Base-by-base conservation (phyloP, 1,140 invertebrate species). In the Bombus terrestris region DNA sequence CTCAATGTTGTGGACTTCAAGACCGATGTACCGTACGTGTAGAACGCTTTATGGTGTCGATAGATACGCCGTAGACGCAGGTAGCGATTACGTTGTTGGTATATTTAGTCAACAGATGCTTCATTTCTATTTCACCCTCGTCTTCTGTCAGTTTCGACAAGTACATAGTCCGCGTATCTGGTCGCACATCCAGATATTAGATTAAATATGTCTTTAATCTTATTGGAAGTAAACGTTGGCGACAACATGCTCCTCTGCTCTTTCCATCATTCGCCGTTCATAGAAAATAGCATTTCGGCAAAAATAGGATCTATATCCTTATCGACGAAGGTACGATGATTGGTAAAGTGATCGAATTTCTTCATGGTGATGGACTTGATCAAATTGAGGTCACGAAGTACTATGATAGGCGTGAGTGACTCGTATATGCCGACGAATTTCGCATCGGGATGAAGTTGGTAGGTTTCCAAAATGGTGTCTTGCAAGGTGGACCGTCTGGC, bases 51-150 rank as follows among this genome's bases (percentile, higher is more conserved):
- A 96, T 93, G 8, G 77, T 84, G 57, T 90, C 64, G 0, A 90
- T 68, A 15, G 4, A 37, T 3, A 88, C 37, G 0, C 86, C 86
- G 1, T 86, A 90, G 0, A 81, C 77, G 22, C 94, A 94, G 1
- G 94, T 94, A 0, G 96, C 96, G 41, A 96, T 96, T 10, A 97
- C 96, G 89, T 97, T 96, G 62, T 95, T 96, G 0, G 96, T 95
- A 80, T 96, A 96, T 15, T 95, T 94, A 0, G 95, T 94, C 1
- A 86, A 57, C 12, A 35, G 9, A 1, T 35, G 28, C 22, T 88
- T 85, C 35, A 90, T 22, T 28, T 89, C 88, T 1, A 74, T 9
- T 13, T 68, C n/a, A 0, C 0, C 69, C 15, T 83, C 35, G 1
- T 83, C 47, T 10, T 75, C n/a, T 4, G 82, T 69, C 25, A 86